Percentiles rank a stretch among this genome's conserved stretches.
Evolutionary conservation across 2,888 invertebrate genomes (phyloP).

Genomic region (Luffia ferchaultella): DNA sequence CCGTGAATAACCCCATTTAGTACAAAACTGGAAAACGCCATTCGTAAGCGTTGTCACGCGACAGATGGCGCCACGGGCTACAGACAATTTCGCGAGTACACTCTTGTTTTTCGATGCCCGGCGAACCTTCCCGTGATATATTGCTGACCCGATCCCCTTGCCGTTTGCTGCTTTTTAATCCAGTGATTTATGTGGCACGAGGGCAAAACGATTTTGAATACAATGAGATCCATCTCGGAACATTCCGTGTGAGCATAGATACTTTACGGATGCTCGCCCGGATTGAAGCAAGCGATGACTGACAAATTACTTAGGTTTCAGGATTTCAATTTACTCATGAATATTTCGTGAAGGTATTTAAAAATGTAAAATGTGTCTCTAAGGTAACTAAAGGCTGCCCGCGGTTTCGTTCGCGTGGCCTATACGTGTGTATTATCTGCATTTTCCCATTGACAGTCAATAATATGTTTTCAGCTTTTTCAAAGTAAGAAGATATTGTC

Average conservation of each 20-base stretch:
- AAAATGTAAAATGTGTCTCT: no score
- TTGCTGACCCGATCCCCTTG: conserved; percentile 29
- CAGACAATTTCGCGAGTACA: conserved; percentile 23
- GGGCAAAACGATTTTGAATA: conserved; percentile 31
- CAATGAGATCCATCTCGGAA: conserved; percentile 26
- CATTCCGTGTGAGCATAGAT: conserved; percentile 12
- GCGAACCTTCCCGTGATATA: conserved; percentile 28
- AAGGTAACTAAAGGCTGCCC: no score
- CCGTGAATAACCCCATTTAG: neutral
- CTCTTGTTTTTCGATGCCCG: conserved; percentile 25
- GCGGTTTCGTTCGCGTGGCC: no score
- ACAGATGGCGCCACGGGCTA: conserved; percentile 22
- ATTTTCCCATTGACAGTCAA: no score
- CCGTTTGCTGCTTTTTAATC: conserved; percentile 38
- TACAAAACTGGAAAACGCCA: neutral
- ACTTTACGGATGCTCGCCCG: no score
- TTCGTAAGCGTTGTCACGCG: conserved; percentile 11
- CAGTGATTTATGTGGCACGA: conserved; percentile 30
- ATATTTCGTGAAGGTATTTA: no score
- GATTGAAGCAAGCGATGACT: no score
- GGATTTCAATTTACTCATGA: no score
- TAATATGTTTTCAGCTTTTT: no score
- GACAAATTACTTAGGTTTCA: no score
- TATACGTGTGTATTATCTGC: no score
- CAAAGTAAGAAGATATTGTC: no score